These are phyloP conservation scores for Dipus sagitta DNA, from an alignment of 2,797 vertebrate species.

Conservation along the genomic window DNA sequence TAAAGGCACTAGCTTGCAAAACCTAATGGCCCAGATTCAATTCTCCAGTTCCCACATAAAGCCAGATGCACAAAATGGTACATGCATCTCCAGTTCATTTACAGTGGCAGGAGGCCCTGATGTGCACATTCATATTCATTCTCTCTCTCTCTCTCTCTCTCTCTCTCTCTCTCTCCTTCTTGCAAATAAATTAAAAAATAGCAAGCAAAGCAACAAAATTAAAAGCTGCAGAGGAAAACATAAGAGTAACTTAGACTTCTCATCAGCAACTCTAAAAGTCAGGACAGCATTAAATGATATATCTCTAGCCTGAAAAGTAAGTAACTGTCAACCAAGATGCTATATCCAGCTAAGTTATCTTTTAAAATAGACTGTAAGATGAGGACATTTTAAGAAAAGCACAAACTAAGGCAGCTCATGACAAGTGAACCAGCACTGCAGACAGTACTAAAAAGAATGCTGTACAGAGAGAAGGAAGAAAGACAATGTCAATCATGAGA, in stretches of 20 bases:
- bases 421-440: neutral
- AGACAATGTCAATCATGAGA: neutral
- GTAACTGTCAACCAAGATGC: neutral
- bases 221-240: constrained; percentile 13
- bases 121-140: no score
- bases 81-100: no score
- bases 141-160: no score
- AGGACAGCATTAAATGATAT: neutral
- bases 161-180: no score
- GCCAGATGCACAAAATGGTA: no score
- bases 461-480: neutral
- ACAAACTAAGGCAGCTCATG: neutral
- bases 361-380: neutral
- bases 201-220: neutral
- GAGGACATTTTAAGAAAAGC: neutral
- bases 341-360: neutral
- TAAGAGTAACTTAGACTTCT: neutral
- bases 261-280: neutral
- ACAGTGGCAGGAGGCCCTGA: no score
- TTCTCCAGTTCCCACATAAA: no score
- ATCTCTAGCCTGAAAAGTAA: neutral
- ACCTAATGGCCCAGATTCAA: no score
- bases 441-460: neutral
- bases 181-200: no score
- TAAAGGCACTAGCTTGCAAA: no score